A percentile compares a stretch with the other conserved stretches of the same genome.
Conservation (phyloP, 2,113 vertebrate genomes). For the Psophia crepitans region DNA sequence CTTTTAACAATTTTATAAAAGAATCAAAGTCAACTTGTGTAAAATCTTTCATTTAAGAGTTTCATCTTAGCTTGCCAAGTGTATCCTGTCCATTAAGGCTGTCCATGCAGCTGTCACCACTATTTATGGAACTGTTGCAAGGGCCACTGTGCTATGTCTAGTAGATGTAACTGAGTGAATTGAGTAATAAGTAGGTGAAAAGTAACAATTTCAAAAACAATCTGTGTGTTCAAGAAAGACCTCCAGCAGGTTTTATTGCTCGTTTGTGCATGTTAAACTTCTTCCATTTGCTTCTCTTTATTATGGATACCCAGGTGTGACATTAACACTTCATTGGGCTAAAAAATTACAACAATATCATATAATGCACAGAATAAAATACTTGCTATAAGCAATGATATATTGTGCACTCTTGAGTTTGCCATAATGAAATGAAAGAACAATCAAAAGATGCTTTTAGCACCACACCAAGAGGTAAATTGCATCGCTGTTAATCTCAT, state of each 20-base stretch:
- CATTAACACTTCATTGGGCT: neutral
- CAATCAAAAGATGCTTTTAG: neutral
- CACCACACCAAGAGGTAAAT: neutral
- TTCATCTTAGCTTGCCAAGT: neutral
- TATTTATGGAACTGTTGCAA: neutral
- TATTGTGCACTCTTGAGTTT: neutral
- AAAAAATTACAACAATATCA: neutral
- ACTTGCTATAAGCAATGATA: neutral
- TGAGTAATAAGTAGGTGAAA: neutral
- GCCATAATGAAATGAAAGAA: neutral
- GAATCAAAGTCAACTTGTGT: neutral
- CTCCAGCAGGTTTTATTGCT: conserved; percentile 5
- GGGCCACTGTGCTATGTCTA: neutral
- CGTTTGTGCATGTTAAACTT: neutral
- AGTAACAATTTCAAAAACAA: neutral
- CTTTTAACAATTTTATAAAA: neutral
- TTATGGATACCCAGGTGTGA: neutral
- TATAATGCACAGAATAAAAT: neutral
- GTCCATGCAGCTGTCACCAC: neutral
- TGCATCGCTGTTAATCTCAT: neutral
- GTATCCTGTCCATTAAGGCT: neutral
- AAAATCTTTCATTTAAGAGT: neutral
- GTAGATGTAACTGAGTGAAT: neutral
- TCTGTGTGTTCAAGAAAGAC: neutral
- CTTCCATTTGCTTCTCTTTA: neutral